Conservation (phyloP, 2,888 invertebrate genomes). For the Meteorus colon region DNA sequence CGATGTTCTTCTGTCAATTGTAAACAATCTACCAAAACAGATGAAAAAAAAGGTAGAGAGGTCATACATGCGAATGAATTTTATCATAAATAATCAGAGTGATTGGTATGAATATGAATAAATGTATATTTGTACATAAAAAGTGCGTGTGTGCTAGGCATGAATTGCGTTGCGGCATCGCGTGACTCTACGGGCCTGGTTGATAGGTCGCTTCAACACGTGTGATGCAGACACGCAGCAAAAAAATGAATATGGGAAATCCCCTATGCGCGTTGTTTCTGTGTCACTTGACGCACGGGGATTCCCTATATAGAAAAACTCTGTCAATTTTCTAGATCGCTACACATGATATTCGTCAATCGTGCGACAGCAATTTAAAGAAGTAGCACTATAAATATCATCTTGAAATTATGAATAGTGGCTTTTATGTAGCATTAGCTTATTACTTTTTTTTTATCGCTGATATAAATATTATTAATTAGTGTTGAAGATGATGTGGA, state of each 20-base stretch:
- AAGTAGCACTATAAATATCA: not conserved
- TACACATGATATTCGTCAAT: not conserved
- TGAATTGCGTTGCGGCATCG: not conserved
- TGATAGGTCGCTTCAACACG: not conserved
- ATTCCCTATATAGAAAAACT: not conserved
- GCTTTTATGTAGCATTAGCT: not conserved
- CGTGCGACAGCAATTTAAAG: not conserved
- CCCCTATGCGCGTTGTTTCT: not conserved
- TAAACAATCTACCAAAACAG: constrained; percentile 18
- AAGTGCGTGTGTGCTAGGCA: not conserved
- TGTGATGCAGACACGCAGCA: not conserved
- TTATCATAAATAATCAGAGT: not conserved
- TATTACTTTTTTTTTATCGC: not conserved
- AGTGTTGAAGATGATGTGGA: not conserved
- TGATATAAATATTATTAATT: constrained; percentile 1
- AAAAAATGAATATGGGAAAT: not conserved
- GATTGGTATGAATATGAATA: not conserved
- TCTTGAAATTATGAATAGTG: not conserved
- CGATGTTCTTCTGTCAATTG: constrained; percentile 10
- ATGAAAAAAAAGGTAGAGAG: not conserved
- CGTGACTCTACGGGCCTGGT: not conserved
- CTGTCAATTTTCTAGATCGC: not conserved
- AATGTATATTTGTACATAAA: not conserved
- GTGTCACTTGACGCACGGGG: not conserved
- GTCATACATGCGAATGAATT: not conserved